These are phyloP conservation scores for Leuciscus idus DNA, from an alignment of 2,113 vertebrate genomes.

Conservation along the genomic window DNA sequence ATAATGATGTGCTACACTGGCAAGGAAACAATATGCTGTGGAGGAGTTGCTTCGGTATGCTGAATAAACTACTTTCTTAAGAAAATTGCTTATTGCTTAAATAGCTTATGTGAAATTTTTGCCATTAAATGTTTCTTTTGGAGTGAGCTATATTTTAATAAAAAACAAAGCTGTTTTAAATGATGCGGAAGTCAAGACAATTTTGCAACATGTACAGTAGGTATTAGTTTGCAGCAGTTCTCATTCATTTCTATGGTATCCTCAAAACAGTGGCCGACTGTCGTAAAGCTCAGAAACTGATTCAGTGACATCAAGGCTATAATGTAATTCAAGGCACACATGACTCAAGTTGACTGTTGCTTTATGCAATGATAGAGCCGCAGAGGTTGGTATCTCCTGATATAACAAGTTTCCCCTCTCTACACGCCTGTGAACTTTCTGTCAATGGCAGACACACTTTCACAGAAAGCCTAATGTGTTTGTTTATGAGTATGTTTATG, in stretches of 20 bases:
- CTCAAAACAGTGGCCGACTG: not conserved
- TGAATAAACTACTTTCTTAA: not conserved
- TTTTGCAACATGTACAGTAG: not conserved
- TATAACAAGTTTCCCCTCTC: not conserved
- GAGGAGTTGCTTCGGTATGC: not conserved
- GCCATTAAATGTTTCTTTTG: not conserved
- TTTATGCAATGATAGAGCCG: not conserved
- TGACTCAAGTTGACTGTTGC: not conserved
- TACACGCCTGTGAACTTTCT: not conserved
- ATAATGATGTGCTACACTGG: not conserved
- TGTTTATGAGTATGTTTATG: not conserved
- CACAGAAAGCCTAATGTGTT: not conserved
- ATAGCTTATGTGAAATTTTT: not conserved
- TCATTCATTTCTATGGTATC: not conserved
- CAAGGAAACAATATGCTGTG: not conserved
- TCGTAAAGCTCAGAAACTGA: not conserved
- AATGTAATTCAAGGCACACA: not conserved
- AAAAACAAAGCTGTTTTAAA: not conserved
- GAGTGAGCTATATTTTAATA: not conserved
- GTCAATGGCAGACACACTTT: not conserved
- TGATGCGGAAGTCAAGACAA: not conserved
- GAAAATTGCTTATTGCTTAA: not conserved
- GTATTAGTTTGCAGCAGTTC: not conserved
- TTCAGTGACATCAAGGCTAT: not conserved
- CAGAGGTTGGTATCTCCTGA: not conserved